phyloP scores from a whole-genome alignment of 1,140 invertebrate species.

The Myzus persicae region DNA sequence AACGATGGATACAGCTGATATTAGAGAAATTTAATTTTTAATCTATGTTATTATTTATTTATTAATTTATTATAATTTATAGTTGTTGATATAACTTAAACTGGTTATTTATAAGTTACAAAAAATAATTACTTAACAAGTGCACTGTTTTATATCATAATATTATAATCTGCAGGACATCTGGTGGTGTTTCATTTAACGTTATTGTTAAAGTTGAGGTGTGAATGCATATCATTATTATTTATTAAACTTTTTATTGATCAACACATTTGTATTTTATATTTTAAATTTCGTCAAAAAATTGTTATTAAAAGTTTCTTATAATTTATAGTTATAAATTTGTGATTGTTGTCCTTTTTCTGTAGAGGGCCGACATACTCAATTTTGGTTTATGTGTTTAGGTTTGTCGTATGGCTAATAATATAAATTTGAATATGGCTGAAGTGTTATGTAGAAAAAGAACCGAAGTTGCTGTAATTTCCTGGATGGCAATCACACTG shows the following conservation, averaged over 20 bases:
- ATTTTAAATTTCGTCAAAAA: neutral
- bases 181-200: neutral
- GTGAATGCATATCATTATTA: neutral
- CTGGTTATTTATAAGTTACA: neutral
- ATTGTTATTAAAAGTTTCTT: neutral
- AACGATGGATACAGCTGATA: neutral
- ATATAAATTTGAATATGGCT: neutral
- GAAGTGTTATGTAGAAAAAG: constrained; percentile 47
- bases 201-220: neutral
- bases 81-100: neutral
- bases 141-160: neutral
- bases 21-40: neutral
- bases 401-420: constrained; percentile 87
- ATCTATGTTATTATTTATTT: neutral
- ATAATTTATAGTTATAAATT: neutral
- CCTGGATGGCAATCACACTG: neutral
- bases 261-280: neutral
- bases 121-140: neutral
- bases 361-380: neutral
- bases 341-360: neutral
- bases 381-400: constrained; percentile 65
- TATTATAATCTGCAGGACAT: neutral
- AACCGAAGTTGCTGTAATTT: constrained; percentile 3
- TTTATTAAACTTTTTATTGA: neutral
- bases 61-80: neutral